Conservation (phyloP, 1,140 invertebrate genomes). For the Heterodera carotae region DNA sequence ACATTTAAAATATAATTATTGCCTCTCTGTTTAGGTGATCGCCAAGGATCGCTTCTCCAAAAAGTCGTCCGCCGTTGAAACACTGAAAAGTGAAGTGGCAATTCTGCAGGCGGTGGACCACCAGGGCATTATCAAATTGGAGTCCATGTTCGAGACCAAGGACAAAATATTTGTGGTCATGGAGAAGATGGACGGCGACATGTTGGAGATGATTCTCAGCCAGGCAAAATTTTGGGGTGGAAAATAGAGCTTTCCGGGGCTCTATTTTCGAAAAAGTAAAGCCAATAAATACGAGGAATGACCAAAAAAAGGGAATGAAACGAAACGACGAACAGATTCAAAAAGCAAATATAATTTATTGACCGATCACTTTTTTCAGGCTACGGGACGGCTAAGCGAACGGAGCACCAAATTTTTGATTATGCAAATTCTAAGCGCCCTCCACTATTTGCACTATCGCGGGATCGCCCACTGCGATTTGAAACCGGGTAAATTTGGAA, state of each 20-base stretch:
- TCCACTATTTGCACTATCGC: slow-evolving; percentile 95
- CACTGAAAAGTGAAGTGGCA: slow-evolving; percentile 58
- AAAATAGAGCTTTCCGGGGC: no score
- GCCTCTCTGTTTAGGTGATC: slow-evolving; percentile 47
- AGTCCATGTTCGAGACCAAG: slow-evolving; percentile 96
- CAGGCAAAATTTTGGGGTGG: no score
- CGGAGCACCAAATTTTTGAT: slow-evolving; percentile 60
- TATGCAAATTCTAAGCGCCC: slow-evolving; percentile 83
- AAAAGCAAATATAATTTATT: no score
- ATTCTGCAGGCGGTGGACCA: slow-evolving; percentile 62
- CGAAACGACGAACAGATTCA: no score
- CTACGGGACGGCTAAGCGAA: slow-evolving; percentile 54
- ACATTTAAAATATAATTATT: no score
- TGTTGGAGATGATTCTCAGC: slow-evolving; percentile 98
- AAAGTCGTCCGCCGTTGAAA: slow-evolving; percentile 55
- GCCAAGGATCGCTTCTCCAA: slow-evolving; percentile 64
- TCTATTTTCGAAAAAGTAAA: no score
- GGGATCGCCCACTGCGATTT: slow-evolving; percentile 74
- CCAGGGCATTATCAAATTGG: slow-evolving; percentile 71
- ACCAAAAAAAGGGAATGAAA: no score
- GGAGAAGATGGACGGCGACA: slow-evolving; percentile 80
- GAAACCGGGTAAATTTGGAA: slow-evolving; percentile 81
- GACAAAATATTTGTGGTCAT: slow-evolving; percentile 78
- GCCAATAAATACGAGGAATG: no score
- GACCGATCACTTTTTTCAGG: slow-evolving; percentile 42